These are phyloP conservation scores for Callitettix versicolor DNA, from an alignment of 1,140 invertebrate species.

Conservation along the genomic window DNA sequence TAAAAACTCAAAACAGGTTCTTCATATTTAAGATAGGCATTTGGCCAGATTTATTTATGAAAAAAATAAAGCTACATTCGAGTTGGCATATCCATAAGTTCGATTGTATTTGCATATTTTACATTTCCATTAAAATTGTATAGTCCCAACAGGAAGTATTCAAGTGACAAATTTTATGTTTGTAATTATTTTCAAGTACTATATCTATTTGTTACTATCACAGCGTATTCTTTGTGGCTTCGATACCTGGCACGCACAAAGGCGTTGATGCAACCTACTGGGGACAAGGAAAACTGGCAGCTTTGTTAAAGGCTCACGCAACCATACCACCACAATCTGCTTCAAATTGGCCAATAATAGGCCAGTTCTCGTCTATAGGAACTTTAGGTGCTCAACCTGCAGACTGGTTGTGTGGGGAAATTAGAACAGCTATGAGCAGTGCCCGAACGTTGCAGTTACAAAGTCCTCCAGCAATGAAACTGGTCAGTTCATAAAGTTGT, in stretches of 20 bases:
- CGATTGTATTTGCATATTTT: too few relatives aligned
- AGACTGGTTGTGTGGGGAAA: constrained; percentile 57
- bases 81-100: too few relatives aligned
- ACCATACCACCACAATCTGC: constrained; percentile 38
- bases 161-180: too few relatives aligned
- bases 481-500: constrained; percentile 31
- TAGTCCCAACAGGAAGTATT: too few relatives aligned
- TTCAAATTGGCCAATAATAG: constrained; percentile 56
- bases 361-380: constrained; percentile 87
- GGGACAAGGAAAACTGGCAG: constrained; percentile 60
- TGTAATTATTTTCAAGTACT: too few relatives aligned
- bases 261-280: constrained; percentile 42
- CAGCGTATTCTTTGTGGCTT: constrained; percentile 76
- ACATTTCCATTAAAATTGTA: too few relatives aligned
- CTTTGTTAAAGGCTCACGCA: constrained; percentile 52
- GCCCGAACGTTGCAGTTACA: constrained; percentile 7
- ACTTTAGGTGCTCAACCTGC: constrained; percentile 58
- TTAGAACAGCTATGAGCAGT: constrained; percentile 40
- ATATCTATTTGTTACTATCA: constrained; percentile 21
- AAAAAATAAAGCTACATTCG: too few relatives aligned
- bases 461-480: constrained; percentile 26
- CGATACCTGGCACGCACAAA: constrained; percentile 68
- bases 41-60: too few relatives aligned
- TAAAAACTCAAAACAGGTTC: too few relatives aligned
- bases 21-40: too few relatives aligned